phyloP scores from a whole-genome alignment of 2,888 invertebrate genomes.

The Cecidostiba fungosa region DNA sequence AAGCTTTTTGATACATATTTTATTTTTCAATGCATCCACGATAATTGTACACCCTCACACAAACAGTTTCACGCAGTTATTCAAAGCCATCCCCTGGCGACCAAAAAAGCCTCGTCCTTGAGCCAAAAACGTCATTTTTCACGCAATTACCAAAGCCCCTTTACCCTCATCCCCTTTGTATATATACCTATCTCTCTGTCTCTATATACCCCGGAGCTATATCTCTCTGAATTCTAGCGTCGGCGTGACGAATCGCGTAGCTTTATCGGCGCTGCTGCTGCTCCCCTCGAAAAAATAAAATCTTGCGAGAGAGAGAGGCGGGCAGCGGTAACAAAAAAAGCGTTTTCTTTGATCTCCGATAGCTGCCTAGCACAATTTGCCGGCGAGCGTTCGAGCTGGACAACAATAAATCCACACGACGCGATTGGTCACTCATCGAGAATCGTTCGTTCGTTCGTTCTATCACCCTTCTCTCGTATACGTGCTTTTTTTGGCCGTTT shows the following conservation, averaged over 20 bases:
- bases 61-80: background rate
- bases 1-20: background rate
- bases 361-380: slow-evolving; percentile 1
- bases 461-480: background rate
- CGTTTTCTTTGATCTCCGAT: slow-evolving; percentile 33
- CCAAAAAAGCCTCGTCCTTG: background rate
- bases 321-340: background rate
- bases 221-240: background rate
- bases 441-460: background rate
- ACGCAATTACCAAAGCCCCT: background rate
- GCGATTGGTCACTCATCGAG: slow-evolving; percentile 12
- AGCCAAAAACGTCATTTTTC: slow-evolving; percentile 4
- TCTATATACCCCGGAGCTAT: background rate
- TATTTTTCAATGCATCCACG: background rate
- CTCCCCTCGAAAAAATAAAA: slow-evolving; percentile 21
- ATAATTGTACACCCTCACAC: background rate
- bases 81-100: background rate
- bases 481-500: background rate
- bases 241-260: slow-evolving; percentile 36
- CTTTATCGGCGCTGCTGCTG: slow-evolving; percentile 8
- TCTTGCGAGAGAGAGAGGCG: background rate
- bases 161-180: background rate
- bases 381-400: background rate
- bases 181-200: background rate
- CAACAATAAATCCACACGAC: slow-evolving; percentile 26